These are phyloP conservation scores for Camponotus fellah DNA, from an alignment of 2,888 invertebrate species.

Conservation along the genomic window DNA sequence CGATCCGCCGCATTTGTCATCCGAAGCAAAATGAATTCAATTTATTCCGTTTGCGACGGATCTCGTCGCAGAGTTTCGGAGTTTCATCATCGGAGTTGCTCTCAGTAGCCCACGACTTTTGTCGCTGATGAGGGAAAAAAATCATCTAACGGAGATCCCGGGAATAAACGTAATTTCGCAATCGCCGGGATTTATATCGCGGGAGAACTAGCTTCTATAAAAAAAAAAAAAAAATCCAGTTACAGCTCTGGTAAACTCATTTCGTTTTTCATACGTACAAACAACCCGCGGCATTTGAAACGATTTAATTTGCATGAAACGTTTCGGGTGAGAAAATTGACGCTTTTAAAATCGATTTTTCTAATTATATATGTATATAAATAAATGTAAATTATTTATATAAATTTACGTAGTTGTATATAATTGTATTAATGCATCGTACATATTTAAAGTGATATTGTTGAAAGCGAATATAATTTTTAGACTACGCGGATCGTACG, in stretches of 20 bases:
- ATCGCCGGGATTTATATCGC: constrained; percentile 19
- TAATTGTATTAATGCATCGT: not conserved
- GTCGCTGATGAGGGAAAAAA: constrained; percentile 41
- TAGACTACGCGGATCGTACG: not conserved
- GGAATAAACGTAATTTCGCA: constrained; percentile 42
- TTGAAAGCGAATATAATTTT: no score
- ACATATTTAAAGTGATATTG: not conserved
- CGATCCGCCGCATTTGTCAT: constrained; percentile 19
- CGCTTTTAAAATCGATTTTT: not conserved
- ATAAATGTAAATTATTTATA: not conserved
- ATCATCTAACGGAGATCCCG: constrained; percentile 10
- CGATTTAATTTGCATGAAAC: constrained; percentile 12
- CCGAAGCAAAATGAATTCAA: constrained; percentile 8
- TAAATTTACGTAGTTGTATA: not conserved
- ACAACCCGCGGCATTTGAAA: not conserved
- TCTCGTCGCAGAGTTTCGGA: not conserved
- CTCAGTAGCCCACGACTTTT: constrained; percentile 18
- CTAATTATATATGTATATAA: not conserved
- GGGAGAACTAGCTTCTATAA: not conserved
- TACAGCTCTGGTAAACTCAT: not conserved
- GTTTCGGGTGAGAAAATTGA: not conserved
- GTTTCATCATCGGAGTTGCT: constrained; percentile 13
- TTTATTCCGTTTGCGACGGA: constrained; percentile 22
- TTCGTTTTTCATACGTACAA: not conserved
- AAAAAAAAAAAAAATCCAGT: constrained; percentile 15